Evolutionary conservation across 2,113 vertebrate genomes (phyloP).

Genomic region (Phoenicopterus ruber): DNA sequence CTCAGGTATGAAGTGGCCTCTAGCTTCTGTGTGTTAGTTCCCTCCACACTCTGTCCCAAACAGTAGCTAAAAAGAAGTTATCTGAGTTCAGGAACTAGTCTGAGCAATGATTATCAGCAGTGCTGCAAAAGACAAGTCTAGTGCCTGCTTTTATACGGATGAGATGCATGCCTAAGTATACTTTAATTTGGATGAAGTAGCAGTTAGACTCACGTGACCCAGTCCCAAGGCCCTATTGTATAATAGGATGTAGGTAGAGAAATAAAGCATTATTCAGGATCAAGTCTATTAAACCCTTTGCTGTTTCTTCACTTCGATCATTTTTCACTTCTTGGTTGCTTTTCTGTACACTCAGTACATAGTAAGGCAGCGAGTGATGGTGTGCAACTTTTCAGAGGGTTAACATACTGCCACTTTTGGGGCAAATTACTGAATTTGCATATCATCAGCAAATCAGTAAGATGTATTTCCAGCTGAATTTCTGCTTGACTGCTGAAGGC

Average conservation of each 20-base stretch:
- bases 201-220: background rate
- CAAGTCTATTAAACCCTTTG: background rate
- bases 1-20: background rate
- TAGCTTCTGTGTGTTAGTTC: background rate
- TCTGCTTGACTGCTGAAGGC: background rate
- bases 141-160: background rate
- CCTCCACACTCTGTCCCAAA: background rate
- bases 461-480: background rate
- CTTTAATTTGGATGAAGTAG: background rate
- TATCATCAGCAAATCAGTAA: background rate
- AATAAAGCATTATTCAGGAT: background rate
- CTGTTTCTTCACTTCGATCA: background rate
- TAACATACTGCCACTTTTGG: background rate
- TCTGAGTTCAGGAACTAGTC: background rate
- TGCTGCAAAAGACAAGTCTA: background rate
- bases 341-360: background rate
- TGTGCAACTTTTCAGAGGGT: background rate
- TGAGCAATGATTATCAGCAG: background rate
- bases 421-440: background rate
- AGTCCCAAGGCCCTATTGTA: background rate
- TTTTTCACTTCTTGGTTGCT: background rate
- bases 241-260: background rate
- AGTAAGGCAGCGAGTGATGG: background rate
- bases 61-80: background rate
- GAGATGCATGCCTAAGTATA: background rate